Base-by-base conservation (phyloP, 2,113 vertebrate genomes). In the Notothenia coriiceps region DNA sequence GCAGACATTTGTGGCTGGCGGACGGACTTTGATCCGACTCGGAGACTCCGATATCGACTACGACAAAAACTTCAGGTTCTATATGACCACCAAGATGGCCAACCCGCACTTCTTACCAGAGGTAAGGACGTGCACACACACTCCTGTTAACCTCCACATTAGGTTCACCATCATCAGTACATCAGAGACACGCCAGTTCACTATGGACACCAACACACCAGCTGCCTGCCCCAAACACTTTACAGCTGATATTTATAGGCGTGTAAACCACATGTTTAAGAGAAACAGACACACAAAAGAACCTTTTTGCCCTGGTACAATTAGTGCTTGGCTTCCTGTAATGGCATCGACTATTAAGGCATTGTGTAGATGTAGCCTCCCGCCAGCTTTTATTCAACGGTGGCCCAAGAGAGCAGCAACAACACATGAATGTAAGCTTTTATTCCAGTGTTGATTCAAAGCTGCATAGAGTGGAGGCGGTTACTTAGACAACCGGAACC, bases 31-130 rank as follows among this genome's bases (percentile, higher is more conserved):
- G 70, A 97, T 97, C 87, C 94, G 91, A 68, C 94, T 98, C 2
- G 97, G 96, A 83, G 96, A 98, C 77, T 95, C 96, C 0, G 96
- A 97, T 85, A 94, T 97, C 51, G 96, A 97, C 88, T 97, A 97
- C 22, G 93, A 97, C 86, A 95, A 94, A 88, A 96, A 95, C 82
- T 97, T 98, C 78, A 92, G 77, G 71, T 97, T 98, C 86, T 98
- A 96, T 77, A 97, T 97, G 96, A 97, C 96, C 40, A 97, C 96
- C 65, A 97, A 97, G 86, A 93, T 97, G 96, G 93, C 96, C 77
- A 98, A 98, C 88, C 96, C 97, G 10, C 96, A 97, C 86, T 98
- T 97, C 83, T 92, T 98, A 25, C 96, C 96, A 44, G 97, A 98
- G 96, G 96, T 96, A 88, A 60, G 85, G 52, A 61, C 59, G 68